Base-by-base conservation (phyloP, 1,140 invertebrate species). In the Metaphire vulgaris region DNA sequence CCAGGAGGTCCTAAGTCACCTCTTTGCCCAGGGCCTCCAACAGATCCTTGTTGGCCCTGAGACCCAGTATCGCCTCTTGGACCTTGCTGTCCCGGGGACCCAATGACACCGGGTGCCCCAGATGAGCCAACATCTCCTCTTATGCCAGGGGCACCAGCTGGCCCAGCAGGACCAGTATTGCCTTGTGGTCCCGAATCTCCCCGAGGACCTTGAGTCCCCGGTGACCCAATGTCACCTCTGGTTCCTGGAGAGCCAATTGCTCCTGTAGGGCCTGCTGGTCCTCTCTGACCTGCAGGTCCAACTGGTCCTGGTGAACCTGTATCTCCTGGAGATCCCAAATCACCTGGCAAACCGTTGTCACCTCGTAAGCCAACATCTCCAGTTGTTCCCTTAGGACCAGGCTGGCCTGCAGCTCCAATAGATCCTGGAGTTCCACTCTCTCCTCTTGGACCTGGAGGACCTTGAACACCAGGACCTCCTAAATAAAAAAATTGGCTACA, bases 311-410 rank as follows among this genome's bases (percentile, higher is more conserved):
- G 28, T n/a, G 29, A 30, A 30, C 75, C 75, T 2, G 34, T n/a
- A 15, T 26, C 26, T 12, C 76, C 76, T n/a, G 26, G 73, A 2
- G 1, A 21, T 26, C 76, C 76, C 1, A 26, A 16, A 1, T 30
- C 29, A 32, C 76, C 76, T 32, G 41, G 21, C 31, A 33, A 14
- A 2, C 76, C 76, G 33, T 33, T 65, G 6, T 14, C n/a, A 2
- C 79, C 79, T 34, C 74, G 65, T 30, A 69, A 32, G 21, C 79
- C 79, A 33, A 56, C 32, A 68, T 74, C 31, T 28, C 78, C 78
- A 15, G 31, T 14, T n/a, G 65, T 21, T 29, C 79, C 78, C 28
- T 75, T 75, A 30, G 30, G 30, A 21, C 73, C 73, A 66, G 73
- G 29, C 16, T 26, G 26, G n/a, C 73, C 73, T n/a, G 28, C 26